Percentiles rank a stretch among this genome's conserved stretches.
phyloP scores from a whole-genome alignment of 2,113 vertebrate genomes.

The Peromyscus polionotus region DNA sequence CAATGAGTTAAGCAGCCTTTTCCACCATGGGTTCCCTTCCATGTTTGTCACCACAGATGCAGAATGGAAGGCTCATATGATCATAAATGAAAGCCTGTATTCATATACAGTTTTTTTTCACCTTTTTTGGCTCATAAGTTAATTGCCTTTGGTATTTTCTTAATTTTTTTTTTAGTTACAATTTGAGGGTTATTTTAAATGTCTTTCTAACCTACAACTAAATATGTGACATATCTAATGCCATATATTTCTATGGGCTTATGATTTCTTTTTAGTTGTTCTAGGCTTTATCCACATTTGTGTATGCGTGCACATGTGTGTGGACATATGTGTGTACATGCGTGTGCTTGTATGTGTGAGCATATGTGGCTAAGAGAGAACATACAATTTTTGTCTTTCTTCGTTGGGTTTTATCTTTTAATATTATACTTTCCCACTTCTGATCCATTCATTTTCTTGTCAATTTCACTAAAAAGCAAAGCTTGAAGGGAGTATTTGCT shows the following conservation, averaged over 20 bases:
- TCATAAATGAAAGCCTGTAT: not conserved
- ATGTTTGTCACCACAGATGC: not conserved
- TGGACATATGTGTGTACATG: not conserved
- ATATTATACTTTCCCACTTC: not conserved
- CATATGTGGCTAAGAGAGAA: not conserved
- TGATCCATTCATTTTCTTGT: not conserved
- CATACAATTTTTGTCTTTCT: not conserved
- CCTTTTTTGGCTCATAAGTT: not conserved
- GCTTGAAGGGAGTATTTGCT: not conserved
- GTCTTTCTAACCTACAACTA: not conserved
- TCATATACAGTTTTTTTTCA: not conserved
- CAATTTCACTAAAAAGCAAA: not conserved
- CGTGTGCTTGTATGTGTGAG: not conserved
- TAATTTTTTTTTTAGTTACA: not conserved
- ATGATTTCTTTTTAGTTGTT: not conserved
- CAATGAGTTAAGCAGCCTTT: not conserved
- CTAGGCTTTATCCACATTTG: not conserved
- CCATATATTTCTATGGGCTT: not conserved
- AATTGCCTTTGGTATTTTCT: not conserved
- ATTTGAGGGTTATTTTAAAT: not conserved
- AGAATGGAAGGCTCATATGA: not conserved
- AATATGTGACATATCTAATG: not conserved
- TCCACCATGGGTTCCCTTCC: rapidly evolving
- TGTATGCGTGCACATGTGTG: not conserved
- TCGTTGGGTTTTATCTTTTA: not conserved